Base-by-base conservation (phyloP, 2,113 vertebrate genomes). In the Callospermophilus lateralis region DNA sequence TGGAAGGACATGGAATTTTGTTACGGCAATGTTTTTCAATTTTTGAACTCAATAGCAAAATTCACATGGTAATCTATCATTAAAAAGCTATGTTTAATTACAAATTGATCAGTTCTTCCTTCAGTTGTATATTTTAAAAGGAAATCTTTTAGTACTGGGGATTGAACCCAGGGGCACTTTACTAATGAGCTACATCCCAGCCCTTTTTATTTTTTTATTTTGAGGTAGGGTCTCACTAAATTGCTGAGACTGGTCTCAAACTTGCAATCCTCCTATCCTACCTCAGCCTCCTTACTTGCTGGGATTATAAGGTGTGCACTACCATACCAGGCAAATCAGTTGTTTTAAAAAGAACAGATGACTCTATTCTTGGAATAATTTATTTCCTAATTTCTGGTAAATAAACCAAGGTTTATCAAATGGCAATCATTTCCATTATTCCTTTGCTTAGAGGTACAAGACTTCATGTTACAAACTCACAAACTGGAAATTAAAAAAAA, bases 41-140 rank as follows among this genome's bases (percentile, higher is more conserved):
- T 51, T 16, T 76, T 89, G 39, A 88, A 88, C 84, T 78, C 48
- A 28, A 70, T 70, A 42, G 45, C 73, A 92, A 89, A 96, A 80
- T 7, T 84, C 26, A 73, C 63, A 84, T n/a, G 16, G 48, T 67
- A 19, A 65, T 70, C 53, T 51, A 77, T 48, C 15, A 72, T 37
- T n/a, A 72, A 28, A 81, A 84, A 77, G 24, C 8, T 84, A 88
- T 61, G 81, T 53, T 86, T 86, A 90, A 37, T 39, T 68, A 70
- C 13, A 79, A 76, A 55, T 88, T 91, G 16, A 32, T 92, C 90
- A 37, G 26, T 37, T 74, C 11, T n/a, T 91, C 3, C 55, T 84
- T 84, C 26, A 42, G 77, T 77, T 89, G 85, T 79, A 67, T 37
- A 51, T 70, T 70, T 92, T 42, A 39, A 78, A 65, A 61, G 39